Base-by-base conservation (phyloP, 2,113 vertebrate species). In the Copsychus sechellarum region DNA sequence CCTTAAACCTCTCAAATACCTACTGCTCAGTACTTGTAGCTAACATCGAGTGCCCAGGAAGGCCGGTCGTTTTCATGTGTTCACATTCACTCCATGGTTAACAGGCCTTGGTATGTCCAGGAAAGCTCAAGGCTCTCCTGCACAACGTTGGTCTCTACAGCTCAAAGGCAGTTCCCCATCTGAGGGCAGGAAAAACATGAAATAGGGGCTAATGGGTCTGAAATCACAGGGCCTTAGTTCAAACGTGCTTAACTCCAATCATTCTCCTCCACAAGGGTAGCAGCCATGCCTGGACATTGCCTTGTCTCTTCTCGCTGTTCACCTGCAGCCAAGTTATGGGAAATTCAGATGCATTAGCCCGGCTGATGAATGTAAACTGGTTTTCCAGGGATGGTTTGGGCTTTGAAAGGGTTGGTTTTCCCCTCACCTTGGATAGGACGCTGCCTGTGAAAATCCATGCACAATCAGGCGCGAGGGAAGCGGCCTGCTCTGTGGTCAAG, bases 41-140 rank as follows among this genome's bases (percentile, higher is more conserved):
- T 96, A 73, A 94, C 56, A 85, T 53, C 88, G 88, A 95, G 92
- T 96, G 81, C 86, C 93, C 89, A 64, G 34, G 40, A 93, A 91
- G 89, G 87, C 81, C 79, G 54, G 23, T 67, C 5, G 0, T 86
- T 83, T 91, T 86, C 48, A 48, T 43, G 42, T 88, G 36, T 93
- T 90, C 45, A 7, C 50, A 62, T 56, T 56, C 42, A 62, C 78
- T 82, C 54, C 51, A 42, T 82, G 14, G n/a, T 82, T 93, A 91
- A 77, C 38, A 40, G 83, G 71, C 29, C 79, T 78, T 1, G 0
- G 61, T 38, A 93, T 72, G 81, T 90, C 8, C 21, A 87, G 74
- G 58, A 92, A 71, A 54, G 50, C 26, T 57, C 16, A 73, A 69
- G 19, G 18, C 79, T 92, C 47, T 28, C 48, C 23, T 87, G 70